Conservation (phyloP, 1,140 invertebrate genomes). For the Metaphire vulgaris region DNA sequence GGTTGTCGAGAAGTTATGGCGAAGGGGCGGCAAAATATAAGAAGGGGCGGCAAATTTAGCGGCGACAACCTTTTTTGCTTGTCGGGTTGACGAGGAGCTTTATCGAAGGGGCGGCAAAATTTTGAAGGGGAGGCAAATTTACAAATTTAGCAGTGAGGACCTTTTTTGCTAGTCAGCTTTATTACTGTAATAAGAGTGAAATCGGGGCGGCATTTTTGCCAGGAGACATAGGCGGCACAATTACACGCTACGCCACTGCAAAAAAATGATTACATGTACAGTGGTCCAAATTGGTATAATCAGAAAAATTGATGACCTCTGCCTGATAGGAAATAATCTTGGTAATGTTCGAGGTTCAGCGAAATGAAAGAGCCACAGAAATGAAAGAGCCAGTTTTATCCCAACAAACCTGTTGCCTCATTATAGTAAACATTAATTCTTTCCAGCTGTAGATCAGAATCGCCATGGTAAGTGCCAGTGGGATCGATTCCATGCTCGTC, state of each 20-base stretch:
- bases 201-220: too few species aligned
- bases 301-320: neutral
- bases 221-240: too few species aligned
- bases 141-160: too few species aligned
- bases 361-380: neutral
- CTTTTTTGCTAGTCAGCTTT: too few species aligned
- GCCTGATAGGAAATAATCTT: neutral
- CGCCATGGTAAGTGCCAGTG: conserved; percentile 53
- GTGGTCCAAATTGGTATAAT: neutral
- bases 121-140: too few species aligned
- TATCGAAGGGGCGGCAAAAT: too few species aligned
- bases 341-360: neutral
- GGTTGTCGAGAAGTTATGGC: neutral
- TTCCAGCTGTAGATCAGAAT: conserved; percentile 66
- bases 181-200: too few species aligned
- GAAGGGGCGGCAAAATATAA: neutral
- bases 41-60: too few species aligned
- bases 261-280: too few species aligned
- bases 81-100: too few species aligned
- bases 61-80: too few species aligned
- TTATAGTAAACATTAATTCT: conserved; percentile 88
- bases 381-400: neutral
- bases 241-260: too few species aligned
- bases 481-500: conserved; percentile 53
- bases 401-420: conserved; percentile 70